Evolutionary conservation across 2,888 invertebrate genomes (phyloP), one percentile per base, ranked within the genome.

Genomic region (Agrotis puta): DNA sequence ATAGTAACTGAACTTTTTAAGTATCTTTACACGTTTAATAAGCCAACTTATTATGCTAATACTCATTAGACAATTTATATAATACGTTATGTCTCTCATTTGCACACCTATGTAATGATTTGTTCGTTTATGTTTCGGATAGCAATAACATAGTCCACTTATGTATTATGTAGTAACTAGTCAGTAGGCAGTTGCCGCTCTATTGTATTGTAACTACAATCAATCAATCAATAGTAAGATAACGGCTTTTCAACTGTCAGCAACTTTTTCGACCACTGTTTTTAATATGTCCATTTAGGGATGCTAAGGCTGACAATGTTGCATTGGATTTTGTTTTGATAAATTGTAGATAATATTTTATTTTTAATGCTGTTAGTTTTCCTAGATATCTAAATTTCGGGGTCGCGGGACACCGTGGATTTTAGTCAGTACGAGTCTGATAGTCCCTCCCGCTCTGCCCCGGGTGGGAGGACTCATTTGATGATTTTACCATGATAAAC

Each of bases 161-260:
- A 58, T 77, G 45, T 62, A 51, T 47, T 24, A 74, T 24, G 57
- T 18, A 73, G 50, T 62, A 59, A 43, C 24, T 51, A 43, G 39
- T 39, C 1, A 11, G 39, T 39, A 39, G 39, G 39, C 13, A 22
- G n/a, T 50, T 22, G 22, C 9, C 0, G 9, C n/a, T 57, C 48
- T 45, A 75, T 81, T 66, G 81, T 77, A 39, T 54, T 27, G 45
- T 0, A 20, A 43, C 51, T 16, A 39, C 66, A 43, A 81, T 48
- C 65, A 43, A 81, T 77, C 69, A 68, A 77, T 76, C 56, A 78
- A 43, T 53, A 14, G 2, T 22, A 24, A 64, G 56, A 77, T 64
- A 77, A 64, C 61, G 33, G 50, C 81, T 67, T 77, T 65, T 80
- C 33, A 77, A 18, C 64, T 76, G 69, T 77, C 77, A 7, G 58